Percentiles rank a stretch among this genome's conserved stretches.
phyloP scores from a whole-genome alignment of 2,113 vertebrate species.

The Condylura cristata region DNA sequence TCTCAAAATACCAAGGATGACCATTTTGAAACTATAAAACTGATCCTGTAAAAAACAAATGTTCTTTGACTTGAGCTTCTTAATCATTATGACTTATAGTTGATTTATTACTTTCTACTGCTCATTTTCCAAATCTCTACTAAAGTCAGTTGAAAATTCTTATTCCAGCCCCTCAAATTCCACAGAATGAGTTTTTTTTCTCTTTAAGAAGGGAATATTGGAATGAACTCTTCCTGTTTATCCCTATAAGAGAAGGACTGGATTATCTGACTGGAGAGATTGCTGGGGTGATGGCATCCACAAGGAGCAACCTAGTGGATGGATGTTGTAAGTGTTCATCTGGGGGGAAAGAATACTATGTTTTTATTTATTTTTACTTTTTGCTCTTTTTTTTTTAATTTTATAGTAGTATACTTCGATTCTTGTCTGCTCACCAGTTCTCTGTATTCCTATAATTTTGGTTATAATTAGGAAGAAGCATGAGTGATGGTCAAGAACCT shows the following conservation, averaged over 20 bases:
- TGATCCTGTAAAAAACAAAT: not conserved
- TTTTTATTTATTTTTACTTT: too few relatives aligned
- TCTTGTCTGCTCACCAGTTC: not conserved
- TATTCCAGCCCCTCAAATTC: too few relatives aligned
- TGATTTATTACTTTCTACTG: not conserved
- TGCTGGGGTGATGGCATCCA: not conserved
- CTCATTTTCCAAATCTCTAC: slow-evolving; percentile 30
- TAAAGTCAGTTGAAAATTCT: not conserved
- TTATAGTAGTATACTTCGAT: too few relatives aligned
- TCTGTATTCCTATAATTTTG: not conserved
- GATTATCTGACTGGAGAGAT: not conserved
- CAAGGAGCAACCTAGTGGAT: not conserved
- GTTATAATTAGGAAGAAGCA: not conserved
- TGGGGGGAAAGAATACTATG: not conserved
- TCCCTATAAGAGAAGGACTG: not conserved
- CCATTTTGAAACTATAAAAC: not conserved
- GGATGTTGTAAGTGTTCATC: not conserved
- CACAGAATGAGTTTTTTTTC: not conserved
- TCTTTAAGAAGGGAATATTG: not conserved
- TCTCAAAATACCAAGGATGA: not conserved
- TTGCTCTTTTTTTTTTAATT: too few relatives aligned
- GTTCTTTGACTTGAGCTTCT: not conserved
- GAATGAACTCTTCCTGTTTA: not conserved
- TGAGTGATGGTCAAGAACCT: not conserved
- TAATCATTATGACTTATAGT: not conserved